phyloP scores from a whole-genome alignment of 2,113 vertebrate genomes.

The Ariopsis seemanni region DNA sequence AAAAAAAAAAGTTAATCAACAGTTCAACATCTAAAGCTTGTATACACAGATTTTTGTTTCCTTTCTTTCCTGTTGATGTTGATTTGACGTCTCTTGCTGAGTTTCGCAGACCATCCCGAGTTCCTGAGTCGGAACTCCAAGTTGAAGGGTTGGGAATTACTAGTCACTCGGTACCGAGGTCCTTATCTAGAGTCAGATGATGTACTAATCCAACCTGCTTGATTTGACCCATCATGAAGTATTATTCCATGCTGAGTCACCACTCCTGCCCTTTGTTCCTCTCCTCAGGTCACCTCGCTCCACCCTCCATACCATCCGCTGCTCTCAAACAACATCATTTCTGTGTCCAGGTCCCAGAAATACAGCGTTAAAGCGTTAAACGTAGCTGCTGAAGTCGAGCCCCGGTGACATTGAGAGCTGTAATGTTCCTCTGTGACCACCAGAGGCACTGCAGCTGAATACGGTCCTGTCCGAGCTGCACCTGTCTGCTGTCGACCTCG shows the following conservation, averaged over 20 bases:
- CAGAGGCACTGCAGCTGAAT: slow-evolving; percentile 58
- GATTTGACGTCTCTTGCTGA: too few relatives aligned
- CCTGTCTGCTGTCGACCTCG: slow-evolving; percentile 34
- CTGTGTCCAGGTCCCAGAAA: background rate
- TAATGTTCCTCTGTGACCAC: slow-evolving; percentile 51
- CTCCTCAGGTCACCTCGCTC: background rate
- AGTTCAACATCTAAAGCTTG: too few relatives aligned
- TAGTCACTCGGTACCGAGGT: background rate
- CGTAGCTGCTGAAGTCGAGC: background rate
- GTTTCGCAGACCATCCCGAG: too few relatives aligned
- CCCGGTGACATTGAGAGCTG: slow-evolving; percentile 14
- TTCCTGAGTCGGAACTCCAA: too few relatives aligned
- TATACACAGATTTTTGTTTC: too few relatives aligned
- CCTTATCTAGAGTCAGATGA: background rate
- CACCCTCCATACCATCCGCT: background rate
- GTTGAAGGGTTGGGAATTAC: too few relatives aligned
- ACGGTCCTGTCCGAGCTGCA: slow-evolving; percentile 33
- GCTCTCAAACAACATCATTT: background rate
- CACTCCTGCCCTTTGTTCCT: background rate
- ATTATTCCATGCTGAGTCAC: background rate
- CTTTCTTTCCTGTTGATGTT: too few relatives aligned
- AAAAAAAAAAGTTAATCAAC: too few relatives aligned
- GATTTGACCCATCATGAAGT: too few relatives aligned
- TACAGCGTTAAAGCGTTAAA: background rate
- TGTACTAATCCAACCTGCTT: too few relatives aligned